Conservation (phyloP, 2,888 invertebrate species). For the Minunthozetes semirufus region DNA sequence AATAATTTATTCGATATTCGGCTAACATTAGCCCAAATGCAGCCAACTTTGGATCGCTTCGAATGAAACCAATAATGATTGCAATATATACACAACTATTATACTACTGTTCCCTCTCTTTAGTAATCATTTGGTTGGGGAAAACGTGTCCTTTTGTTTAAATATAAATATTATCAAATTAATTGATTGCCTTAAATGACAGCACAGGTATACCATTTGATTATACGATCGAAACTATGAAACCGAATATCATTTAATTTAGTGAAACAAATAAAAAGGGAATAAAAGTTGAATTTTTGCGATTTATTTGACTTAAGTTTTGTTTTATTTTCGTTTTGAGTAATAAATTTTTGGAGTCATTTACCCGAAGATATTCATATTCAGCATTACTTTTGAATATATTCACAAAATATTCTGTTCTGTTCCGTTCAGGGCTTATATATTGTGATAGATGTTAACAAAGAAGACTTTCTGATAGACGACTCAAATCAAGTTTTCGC, state of each 20-base stretch:
- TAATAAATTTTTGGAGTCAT: neutral
- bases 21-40: neutral
- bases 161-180: constrained; percentile 13
- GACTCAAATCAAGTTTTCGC: neutral
- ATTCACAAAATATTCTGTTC: neutral
- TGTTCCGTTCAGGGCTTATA: neutral
- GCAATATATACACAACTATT: neutral
- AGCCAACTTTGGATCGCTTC: neutral
- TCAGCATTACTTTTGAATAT: neutral
- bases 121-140: neutral
- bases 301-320: neutral
- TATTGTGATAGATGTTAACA: neutral
- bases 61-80: constrained; percentile 22
- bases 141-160: constrained; percentile 4
- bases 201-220: too few relatives aligned
- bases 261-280: neutral
- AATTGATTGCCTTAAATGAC: neutral
- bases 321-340: neutral
- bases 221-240: neutral
- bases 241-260: neutral
- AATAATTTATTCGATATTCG: constrained; percentile 25
- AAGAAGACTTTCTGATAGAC: neutral
- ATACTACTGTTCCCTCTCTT: neutral
- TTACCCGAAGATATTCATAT: neutral
- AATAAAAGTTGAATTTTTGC: neutral